phyloP scores from a whole-genome alignment of 2,113 vertebrate species.

The Upupa epops region DNA sequence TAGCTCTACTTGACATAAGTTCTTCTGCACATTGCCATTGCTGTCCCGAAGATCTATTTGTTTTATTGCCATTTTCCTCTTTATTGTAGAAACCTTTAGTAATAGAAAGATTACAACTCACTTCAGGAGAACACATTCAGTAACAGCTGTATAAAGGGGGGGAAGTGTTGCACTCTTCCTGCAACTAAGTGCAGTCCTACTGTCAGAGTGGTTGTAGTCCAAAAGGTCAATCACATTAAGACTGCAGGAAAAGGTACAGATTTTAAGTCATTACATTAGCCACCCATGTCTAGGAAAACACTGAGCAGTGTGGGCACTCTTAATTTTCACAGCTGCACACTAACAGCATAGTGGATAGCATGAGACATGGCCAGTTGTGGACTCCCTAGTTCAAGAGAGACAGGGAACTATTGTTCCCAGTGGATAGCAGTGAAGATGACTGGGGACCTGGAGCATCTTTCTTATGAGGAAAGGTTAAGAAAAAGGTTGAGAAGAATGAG shows the following conservation, averaged over 20 bases:
- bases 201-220: neutral
- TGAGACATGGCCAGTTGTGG: no score
- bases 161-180: neutral
- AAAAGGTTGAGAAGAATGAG: no score
- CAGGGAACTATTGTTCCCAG: no score
- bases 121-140: neutral
- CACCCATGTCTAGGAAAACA: neutral
- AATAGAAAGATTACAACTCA: neutral
- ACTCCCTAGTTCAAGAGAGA: no score
- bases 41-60: conserved; percentile 8
- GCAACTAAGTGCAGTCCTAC: neutral
- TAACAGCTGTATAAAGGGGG: neutral
- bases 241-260: neutral
- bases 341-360: neutral
- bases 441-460: no score
- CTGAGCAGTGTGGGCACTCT: neutral
- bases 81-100: neutral
- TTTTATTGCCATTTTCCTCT: neutral
- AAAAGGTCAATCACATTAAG: neutral
- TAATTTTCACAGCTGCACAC: neutral
- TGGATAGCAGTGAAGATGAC: no score
- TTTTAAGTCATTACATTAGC: neutral
- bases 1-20: conserved; percentile 21
- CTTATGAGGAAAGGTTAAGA: no score
- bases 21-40: conserved; percentile 12